Evolutionary conservation across 2,113 vertebrate genomes (phyloP).

Genomic region (Halcyon senegalensis): DNA sequence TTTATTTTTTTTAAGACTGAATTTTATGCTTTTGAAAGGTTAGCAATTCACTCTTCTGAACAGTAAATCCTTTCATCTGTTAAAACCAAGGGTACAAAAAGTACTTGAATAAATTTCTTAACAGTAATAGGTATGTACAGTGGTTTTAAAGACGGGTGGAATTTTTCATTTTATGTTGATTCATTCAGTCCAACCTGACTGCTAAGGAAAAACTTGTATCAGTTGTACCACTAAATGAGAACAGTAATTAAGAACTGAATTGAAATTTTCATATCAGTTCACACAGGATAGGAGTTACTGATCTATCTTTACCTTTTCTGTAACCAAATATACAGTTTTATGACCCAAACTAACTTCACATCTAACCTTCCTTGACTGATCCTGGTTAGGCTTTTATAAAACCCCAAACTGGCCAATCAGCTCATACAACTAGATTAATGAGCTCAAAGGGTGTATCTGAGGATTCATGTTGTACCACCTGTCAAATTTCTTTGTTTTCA

Average conservation of each 20-base stretch:
- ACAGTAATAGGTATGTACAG: neutral
- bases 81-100: neutral
- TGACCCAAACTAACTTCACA: neutral
- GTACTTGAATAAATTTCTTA: neutral
- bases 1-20: neutral
- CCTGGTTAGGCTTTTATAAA: neutral
- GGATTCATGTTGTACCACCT: neutral
- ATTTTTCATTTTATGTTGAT: neutral
- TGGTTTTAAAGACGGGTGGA: neutral
- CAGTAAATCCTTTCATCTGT: neutral
- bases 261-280: neutral
- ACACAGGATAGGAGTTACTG: neutral
- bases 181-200: neutral
- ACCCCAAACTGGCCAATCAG: neutral
- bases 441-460: neutral
- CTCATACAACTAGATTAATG: neutral
- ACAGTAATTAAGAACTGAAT: neutral
- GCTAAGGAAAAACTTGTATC: neutral
- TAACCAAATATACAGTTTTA: neutral
- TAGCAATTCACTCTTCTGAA: neutral
- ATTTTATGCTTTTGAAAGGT: neutral
- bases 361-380: neutral
- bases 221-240: neutral
- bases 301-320: neutral
- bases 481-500: neutral